Conservation (phyloP, 2,797 vertebrate species). For the Onychomys arenicola region DNA sequence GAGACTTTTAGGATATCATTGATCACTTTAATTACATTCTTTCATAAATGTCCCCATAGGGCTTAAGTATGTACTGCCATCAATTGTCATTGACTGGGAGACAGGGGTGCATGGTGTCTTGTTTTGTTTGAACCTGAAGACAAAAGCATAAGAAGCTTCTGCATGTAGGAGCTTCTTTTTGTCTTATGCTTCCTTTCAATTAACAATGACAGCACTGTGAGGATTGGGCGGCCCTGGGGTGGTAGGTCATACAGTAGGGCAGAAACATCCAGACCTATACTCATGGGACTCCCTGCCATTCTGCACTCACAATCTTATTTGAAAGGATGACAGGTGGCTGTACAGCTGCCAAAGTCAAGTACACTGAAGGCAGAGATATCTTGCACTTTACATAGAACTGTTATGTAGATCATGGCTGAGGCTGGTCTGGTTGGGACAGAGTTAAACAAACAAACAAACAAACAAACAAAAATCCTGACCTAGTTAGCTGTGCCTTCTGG, state of each 20-base stretch:
- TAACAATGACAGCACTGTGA: background rate
- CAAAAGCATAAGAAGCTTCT: background rate
- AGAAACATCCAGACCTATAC: background rate
- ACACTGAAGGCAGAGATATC: background rate
- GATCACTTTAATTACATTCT: constrained; percentile 2
- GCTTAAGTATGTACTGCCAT: constrained; percentile 14
- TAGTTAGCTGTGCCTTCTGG: constrained; percentile 20
- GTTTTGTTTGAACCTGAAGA: constrained; percentile 37
- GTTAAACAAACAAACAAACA: constrained; percentile 26
- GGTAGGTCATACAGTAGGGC: background rate
- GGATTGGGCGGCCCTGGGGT: background rate
- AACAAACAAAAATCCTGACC: background rate
- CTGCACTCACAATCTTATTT: background rate
- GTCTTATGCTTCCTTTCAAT: background rate
- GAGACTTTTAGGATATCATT: background rate
- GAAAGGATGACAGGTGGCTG: constrained; percentile 34
- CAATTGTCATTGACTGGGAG: background rate
- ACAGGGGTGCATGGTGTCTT: background rate
- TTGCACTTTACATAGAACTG: background rate
- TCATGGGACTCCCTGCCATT: constrained; percentile 1
- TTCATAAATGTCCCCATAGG: background rate
- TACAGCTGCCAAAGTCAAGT: constrained; percentile 40
- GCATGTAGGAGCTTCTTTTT: background rate
- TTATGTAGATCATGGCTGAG: constrained; percentile 16
- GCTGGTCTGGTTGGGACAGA: background rate